A percentile compares a stretch with the other conserved stretches of the same genome.
Evolutionary conservation across 2,797 vertebrate species (phyloP).

Genomic region (Periparus ater): DNA sequence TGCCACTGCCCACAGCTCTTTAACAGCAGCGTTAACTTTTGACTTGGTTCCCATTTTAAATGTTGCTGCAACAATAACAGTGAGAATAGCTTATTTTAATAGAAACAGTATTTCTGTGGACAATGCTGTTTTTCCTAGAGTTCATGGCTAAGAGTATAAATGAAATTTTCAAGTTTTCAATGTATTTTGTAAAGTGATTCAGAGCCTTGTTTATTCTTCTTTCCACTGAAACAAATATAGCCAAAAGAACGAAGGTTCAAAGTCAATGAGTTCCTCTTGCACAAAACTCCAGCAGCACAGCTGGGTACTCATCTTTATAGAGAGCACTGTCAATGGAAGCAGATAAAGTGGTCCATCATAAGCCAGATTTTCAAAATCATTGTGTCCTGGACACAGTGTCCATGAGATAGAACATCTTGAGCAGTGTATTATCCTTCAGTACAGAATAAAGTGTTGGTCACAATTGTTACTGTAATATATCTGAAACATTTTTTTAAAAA

Average conservation of each 20-base stretch:
- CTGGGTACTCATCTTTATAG: not conserved
- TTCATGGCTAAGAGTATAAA: constrained; percentile 3
- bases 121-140: not conserved
- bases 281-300: not conserved
- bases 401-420: not conserved
- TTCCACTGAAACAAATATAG: not conserved
- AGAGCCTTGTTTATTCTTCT: not conserved
- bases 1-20: not conserved
- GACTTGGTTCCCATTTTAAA: not conserved
- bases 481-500: not conserved
- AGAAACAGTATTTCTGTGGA: not conserved
- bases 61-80: not conserved
- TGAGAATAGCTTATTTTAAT: not conserved
- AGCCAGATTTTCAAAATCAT: not conserved
- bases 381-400: not conserved
- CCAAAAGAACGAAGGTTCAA: constrained; percentile 17
- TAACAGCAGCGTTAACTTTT: not conserved
- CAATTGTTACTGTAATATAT: not conserved
- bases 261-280: constrained; percentile 36
- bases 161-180: not conserved
- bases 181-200: not conserved
- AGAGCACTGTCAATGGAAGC: not conserved
- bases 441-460: not conserved
- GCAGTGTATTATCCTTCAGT: not conserved
- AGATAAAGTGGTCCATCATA: not conserved